These are phyloP conservation scores for Amniataba percoides DNA, from an alignment of 2,797 vertebrate species.

Conservation along the genomic window DNA sequence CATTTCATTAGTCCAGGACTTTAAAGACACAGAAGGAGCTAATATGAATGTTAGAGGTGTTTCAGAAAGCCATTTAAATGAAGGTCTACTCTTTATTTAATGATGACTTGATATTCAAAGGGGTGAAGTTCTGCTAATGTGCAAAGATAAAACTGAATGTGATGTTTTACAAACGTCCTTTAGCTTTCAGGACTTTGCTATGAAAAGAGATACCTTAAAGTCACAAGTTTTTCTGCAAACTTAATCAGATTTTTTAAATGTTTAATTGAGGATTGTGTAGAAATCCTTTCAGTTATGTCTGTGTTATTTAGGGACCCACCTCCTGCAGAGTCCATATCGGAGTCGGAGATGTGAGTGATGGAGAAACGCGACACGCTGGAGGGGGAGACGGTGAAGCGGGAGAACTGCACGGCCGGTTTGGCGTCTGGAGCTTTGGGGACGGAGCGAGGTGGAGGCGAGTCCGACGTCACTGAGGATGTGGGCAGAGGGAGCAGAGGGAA, in stretches of 20 bases:
- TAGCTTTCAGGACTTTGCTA: not conserved
- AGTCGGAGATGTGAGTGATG: slow-evolving; percentile 95
- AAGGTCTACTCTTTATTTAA: not conserved
- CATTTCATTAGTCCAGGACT: not conserved
- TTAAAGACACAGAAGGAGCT: not conserved
- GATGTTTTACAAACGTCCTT: not conserved
- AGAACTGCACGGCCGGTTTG: slow-evolving; percentile 82
- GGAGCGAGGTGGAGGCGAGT: slow-evolving; percentile 62
- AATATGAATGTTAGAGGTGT: not conserved
- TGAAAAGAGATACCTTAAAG: not conserved
- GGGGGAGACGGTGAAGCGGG: slow-evolving; percentile 94
- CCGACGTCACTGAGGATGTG: slow-evolving; percentile 77
- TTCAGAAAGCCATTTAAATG: not conserved
- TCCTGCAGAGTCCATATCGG: slow-evolving; percentile 88
- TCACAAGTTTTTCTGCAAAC: not conserved
- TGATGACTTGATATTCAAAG: not conserved
- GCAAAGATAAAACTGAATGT: too few species aligned
- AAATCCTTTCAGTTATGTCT: too few species aligned
- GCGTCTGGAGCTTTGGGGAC: slow-evolving; percentile 65
- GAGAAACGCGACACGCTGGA: slow-evolving; percentile 92
- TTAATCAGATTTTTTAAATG: too few species aligned
- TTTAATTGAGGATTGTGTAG: too few species aligned
- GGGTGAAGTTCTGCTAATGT: too few species aligned
- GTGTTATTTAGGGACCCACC: slow-evolving; percentile 83
- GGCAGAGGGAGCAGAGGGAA: slow-evolving; percentile 87